These are phyloP conservation scores for Mechanitis mazaeus DNA, from an alignment of 2,888 invertebrate genomes.

Conservation along the genomic window DNA sequence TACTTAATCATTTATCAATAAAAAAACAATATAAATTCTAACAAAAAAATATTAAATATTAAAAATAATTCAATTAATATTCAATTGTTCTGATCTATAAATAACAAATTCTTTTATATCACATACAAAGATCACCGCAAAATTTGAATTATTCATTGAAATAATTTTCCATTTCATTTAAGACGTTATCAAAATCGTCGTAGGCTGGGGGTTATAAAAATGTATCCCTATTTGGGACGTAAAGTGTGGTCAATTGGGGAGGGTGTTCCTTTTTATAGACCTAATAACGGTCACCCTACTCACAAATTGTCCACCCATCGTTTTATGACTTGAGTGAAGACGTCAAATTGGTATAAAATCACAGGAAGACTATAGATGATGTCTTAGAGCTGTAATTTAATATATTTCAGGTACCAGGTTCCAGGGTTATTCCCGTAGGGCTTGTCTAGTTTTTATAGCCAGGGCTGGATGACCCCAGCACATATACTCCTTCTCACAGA, in stretches of 20 bases:
- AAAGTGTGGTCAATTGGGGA: conserved; percentile 45
- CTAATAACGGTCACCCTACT: conserved; percentile 36
- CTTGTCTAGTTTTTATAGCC: too few relatives aligned
- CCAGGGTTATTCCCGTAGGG: too few relatives aligned
- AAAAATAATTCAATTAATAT: background rate
- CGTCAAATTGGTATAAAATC: background rate
- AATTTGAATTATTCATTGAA: conserved; percentile 38
- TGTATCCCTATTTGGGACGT: conserved; percentile 43
- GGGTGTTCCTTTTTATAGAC: conserved; percentile 40
- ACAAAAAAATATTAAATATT: background rate
- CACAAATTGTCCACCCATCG: conserved; percentile 25
- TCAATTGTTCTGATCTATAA: background rate
- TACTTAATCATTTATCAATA: too few relatives aligned
- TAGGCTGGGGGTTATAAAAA: conserved; percentile 37
- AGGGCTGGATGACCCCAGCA: too few relatives aligned
- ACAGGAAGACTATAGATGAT: background rate
- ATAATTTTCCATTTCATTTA: conserved; percentile 41
- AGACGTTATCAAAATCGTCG: conserved; percentile 35
- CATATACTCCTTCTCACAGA: too few relatives aligned
- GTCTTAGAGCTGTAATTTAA: background rate
- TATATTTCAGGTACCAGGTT: too few relatives aligned
- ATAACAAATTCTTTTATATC: background rate
- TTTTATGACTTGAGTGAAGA: conserved; percentile 12
- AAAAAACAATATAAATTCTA: too few relatives aligned
- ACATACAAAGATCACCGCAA: conserved; percentile 9